Conservation (phyloP, 2,113 vertebrate species). For the Grammomys dolichurus region DNA sequence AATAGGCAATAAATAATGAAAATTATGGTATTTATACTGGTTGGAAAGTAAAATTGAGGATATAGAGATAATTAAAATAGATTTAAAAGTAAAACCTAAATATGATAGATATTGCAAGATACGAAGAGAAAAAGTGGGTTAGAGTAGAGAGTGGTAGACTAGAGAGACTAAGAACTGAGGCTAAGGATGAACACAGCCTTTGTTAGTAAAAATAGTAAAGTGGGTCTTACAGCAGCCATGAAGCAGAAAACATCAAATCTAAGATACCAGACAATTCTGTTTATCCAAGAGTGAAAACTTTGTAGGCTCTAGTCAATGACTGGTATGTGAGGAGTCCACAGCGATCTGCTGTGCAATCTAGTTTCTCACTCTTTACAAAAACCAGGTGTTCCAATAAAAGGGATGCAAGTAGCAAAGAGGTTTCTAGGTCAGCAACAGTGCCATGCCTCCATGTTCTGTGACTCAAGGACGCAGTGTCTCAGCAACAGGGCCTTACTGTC, state of each 20-base stretch:
- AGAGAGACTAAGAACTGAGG: not conserved
- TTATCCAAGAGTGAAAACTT: conserved; percentile 21
- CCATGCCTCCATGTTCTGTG: not conserved
- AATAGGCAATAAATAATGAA: not conserved
- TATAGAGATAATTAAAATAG: not conserved
- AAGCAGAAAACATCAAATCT: not conserved
- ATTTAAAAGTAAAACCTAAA: conserved; percentile 8
- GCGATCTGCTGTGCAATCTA: conserved; percentile 1
- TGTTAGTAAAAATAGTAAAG: not conserved
- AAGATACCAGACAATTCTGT: conserved; percentile 49
- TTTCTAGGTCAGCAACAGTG: not conserved
- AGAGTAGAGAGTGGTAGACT: not conserved
- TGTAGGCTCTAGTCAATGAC: not conserved
- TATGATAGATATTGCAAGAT: not conserved
- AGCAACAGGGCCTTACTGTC: not conserved
- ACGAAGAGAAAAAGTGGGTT: not conserved
- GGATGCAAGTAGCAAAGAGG: not conserved
- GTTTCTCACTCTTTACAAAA: conserved; percentile 42
- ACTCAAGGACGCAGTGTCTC: not conserved
- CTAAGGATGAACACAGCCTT: not conserved
- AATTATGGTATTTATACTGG: not conserved
- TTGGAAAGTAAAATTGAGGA: conserved; percentile 16
- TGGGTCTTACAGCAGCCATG: not conserved
- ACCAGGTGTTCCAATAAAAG: conserved; percentile 44
- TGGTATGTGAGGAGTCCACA: conserved; percentile 1